Evolutionary conservation across 2,797 vertebrate species (phyloP).

Genomic region (Falco naumanni): DNA sequence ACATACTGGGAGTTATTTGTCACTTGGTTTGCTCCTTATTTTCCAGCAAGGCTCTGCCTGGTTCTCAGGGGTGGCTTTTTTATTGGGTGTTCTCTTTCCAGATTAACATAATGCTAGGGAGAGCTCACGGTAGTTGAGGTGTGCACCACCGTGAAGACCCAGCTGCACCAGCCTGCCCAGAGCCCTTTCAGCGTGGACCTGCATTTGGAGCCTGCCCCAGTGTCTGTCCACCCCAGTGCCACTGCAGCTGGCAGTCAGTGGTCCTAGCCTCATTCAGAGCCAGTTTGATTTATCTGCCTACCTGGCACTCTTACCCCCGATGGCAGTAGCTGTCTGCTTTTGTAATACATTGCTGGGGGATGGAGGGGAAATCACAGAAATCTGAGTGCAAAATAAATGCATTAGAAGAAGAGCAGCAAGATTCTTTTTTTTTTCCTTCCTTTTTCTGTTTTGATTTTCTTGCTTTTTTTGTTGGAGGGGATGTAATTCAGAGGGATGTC

Average conservation of each 20-base stretch:
- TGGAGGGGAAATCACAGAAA: background rate
- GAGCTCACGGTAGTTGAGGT: background rate
- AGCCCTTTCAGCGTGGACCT: background rate
- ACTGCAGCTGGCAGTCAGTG: background rate
- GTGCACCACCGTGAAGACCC: rapidly evolving
- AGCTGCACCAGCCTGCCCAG: background rate
- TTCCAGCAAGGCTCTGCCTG: background rate
- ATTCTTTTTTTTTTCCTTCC: background rate
- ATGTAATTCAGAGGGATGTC: background rate
- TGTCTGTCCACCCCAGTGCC: background rate
- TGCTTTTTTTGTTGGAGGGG: background rate
- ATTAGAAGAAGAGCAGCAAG: background rate
- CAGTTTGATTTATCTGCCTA: background rate
- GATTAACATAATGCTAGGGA: background rate
- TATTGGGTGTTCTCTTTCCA: background rate
- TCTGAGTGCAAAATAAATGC: background rate
- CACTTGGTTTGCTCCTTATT: background rate
- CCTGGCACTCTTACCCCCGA: rapidly evolving
- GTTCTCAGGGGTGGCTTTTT: background rate
- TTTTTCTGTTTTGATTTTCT: background rate
- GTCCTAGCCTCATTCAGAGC: background rate
- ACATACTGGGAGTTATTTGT: background rate
- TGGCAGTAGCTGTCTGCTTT: background rate
- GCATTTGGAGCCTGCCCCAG: background rate
- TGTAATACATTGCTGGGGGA: rapidly evolving